phyloP scores from a whole-genome alignment of 2,113 vertebrate genomes.

The Anoura caudifer region DNA sequence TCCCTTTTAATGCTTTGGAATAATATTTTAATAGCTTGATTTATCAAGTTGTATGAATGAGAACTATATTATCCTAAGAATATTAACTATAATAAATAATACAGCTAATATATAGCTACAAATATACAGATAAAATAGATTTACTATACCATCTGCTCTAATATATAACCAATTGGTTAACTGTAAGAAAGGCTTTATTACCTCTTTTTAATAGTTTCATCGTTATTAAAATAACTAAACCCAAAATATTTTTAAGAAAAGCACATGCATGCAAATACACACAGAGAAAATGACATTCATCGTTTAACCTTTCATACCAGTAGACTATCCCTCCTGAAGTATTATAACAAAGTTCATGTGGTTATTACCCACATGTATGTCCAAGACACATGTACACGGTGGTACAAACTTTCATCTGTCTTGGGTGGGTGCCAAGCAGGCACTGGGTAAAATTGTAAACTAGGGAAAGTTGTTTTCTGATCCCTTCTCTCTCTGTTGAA shows the following conservation, averaged over 20 bases:
- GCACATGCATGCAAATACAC: not conserved
- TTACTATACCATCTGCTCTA: not conserved
- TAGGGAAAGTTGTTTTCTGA: not conserved
- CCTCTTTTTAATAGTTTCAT: not conserved
- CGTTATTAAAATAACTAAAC: not conserved
- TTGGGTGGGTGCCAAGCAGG: not conserved
- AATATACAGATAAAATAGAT: not conserved
- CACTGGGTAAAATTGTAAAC: not conserved
- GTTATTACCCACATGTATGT: not conserved
- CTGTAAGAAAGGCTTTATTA: not conserved
- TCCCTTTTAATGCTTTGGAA: conserved; percentile 25
- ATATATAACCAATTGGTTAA: not conserved
- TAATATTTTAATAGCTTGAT: conserved; percentile 43
- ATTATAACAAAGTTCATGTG: no score
- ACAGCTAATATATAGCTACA: not conserved
- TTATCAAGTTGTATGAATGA: not conserved
- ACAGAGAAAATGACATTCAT: not conserved
- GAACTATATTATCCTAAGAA: not conserved
- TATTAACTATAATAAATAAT: not conserved
- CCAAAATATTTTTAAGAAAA: not conserved
- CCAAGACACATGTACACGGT: accelerated
- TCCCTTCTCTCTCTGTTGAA: not conserved
- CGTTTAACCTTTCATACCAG: not conserved
- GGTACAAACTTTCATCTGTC: not conserved
- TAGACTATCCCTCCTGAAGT: not conserved